These are phyloP conservation scores for Piprites chloris DNA, from an alignment of 2,113 vertebrate genomes.

Conservation along the genomic window DNA sequence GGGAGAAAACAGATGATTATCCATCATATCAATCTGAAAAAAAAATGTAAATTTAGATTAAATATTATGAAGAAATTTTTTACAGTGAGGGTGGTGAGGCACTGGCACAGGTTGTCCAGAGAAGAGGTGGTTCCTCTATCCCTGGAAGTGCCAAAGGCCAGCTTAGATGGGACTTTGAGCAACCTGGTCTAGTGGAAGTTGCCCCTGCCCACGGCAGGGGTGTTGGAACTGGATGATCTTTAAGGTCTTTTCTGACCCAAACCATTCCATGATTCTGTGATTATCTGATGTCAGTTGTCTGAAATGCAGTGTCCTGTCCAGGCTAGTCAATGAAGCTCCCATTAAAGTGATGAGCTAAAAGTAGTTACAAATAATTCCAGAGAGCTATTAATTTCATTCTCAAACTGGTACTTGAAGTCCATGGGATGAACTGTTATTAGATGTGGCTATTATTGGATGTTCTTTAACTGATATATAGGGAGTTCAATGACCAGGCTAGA, in stretches of 20 bases:
- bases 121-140: neutral
- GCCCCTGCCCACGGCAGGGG: neutral
- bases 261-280: neutral
- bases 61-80: neutral
- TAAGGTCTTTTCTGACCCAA: neutral
- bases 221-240: neutral
- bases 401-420: neutral
- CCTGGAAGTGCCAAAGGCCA: neutral
- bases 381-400: neutral
- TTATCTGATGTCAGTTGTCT: neutral
- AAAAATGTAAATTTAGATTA: neutral
- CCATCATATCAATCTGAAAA: neutral
- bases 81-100: neutral
- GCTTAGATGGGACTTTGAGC: neutral
- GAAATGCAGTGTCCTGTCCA: neutral
- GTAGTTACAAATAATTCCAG: neutral
- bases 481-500: neutral
- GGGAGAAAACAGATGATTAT: neutral
- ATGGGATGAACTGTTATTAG: neutral
- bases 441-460: accelerated
- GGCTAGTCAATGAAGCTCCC: neutral
- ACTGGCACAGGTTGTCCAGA: neutral
- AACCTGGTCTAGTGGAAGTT: neutral
- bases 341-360: neutral
- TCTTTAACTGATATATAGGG: neutral